These are phyloP conservation scores for Cepaea nemoralis DNA, from an alignment of 1,140 invertebrate genomes.

Conservation along the genomic window DNA sequence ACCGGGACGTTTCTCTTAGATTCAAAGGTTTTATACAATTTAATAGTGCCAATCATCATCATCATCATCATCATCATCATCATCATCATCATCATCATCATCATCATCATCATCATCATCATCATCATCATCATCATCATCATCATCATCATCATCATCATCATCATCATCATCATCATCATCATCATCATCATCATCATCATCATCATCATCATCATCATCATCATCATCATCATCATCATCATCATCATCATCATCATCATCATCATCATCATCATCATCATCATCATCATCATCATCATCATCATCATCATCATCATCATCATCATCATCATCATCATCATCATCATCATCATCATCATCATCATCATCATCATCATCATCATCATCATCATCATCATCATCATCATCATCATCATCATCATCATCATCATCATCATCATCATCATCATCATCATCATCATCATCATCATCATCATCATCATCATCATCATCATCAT, in stretches of 20 bases:
- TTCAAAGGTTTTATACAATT: no score
- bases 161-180: constrained; percentile 10
- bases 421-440: no score
- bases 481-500: no score
- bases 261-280: constrained; percentile 10
- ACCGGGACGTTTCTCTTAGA: no score
- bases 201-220: constrained; percentile 6
- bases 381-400: constrained; percentile 1
- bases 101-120: constrained; percentile 10
- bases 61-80: constrained; percentile 11
- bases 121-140: constrained; percentile 6
- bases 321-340: not conserved
- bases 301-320: constrained; percentile 10
- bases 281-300: constrained; percentile 10
- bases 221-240: constrained; percentile 10
- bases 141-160: constrained; percentile 6
- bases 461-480: no score
- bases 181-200: constrained; percentile 10
- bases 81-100: constrained; percentile 10
- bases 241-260: constrained; percentile 10
- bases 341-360: constrained; percentile 9
- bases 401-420: constrained; percentile 10
- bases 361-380: not conserved
- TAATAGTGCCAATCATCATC: not conserved
- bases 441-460: no score